These are phyloP conservation scores for Cydia fagiglandana DNA, from an alignment of 1,140 invertebrate genomes.

Conservation along the genomic window DNA sequence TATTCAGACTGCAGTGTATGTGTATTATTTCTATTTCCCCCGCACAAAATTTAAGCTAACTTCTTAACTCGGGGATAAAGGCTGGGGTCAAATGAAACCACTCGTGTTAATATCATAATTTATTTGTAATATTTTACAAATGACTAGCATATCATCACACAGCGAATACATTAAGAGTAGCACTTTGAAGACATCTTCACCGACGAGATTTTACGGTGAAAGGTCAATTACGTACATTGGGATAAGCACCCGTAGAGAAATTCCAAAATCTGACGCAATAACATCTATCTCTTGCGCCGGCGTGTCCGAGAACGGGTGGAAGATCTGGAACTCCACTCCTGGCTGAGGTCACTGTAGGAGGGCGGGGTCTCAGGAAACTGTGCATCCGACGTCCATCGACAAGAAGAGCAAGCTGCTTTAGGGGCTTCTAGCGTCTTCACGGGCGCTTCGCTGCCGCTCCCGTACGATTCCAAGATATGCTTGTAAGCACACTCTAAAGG, in stretches of 20 bases:
- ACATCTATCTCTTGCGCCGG: constrained; percentile 65
- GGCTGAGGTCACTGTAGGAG: constrained; percentile 67
- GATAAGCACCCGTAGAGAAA: not conserved
- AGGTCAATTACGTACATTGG: not conserved
- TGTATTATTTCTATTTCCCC: not conserved
- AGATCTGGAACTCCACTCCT: constrained; percentile 70
- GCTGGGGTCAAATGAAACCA: not conserved
- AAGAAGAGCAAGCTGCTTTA: constrained; percentile 61
- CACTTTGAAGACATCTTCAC: not conserved
- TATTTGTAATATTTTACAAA: not conserved
- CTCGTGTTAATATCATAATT: not conserved
- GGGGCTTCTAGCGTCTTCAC: constrained; percentile 54
- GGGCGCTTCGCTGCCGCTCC: constrained; percentile 33
- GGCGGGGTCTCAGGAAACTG: constrained; percentile 74
- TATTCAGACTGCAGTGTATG: not conserved
- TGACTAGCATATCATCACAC: constrained; percentile 11
- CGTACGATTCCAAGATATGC: constrained; percentile 71
- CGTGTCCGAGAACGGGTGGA: constrained; percentile 59
- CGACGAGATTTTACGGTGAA: not conserved
- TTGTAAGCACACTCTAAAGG: constrained; percentile 71
- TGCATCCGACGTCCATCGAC: constrained; percentile 72
- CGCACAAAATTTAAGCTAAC: not conserved
- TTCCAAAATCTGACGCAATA: not conserved
- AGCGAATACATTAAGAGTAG: not conserved
- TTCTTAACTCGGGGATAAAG: not conserved